A percentile compares a stretch with the other conserved stretches of the same genome.
These are phyloP conservation scores for Periophthalmus magnuspinnatus DNA, from an alignment of 2,797 vertebrate genomes.

Conservation along the genomic window DNA sequence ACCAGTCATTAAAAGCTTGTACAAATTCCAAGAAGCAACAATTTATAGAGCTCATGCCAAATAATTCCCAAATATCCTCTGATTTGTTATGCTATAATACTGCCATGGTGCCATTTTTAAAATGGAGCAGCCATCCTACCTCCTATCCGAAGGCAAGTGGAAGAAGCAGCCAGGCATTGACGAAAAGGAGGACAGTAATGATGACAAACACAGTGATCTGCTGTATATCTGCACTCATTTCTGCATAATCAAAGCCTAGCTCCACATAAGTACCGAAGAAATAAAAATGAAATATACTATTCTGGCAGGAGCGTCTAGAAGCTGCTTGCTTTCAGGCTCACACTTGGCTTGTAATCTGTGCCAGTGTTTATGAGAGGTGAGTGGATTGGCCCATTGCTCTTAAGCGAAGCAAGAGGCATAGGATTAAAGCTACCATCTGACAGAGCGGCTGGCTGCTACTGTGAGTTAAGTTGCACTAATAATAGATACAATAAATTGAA, in stretches of 20 bases:
- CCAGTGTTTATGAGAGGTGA: slow-evolving; percentile 19
- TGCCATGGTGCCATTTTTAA: background rate
- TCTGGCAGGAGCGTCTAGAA: background rate
- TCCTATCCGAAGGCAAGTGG: slow-evolving; percentile 37
- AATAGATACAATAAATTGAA: background rate
- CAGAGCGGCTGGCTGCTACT: slow-evolving; percentile 24
- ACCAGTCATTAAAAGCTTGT: background rate
- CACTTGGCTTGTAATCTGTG: slow-evolving; percentile 15
- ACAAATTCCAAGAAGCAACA: background rate
- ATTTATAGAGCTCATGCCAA: background rate
- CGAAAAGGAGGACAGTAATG: slow-evolving; percentile 51
- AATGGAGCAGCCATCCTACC: background rate
- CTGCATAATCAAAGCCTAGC: slow-evolving; percentile 5
- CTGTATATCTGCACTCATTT: slow-evolving; percentile 52
- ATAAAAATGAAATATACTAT: background rate
- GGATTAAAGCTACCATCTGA: slow-evolving; percentile 59
- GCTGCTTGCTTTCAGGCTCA: slow-evolving; percentile 22
- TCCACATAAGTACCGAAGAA: background rate
- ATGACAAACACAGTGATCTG: slow-evolving; percentile 48
- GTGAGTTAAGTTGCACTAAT: slow-evolving; percentile 19
- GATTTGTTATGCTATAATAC: background rate
- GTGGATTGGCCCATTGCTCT: slow-evolving; percentile 17
- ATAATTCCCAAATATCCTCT: background rate
- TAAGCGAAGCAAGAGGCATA: slow-evolving; percentile 12
- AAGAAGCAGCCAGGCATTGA: slow-evolving; percentile 60